Base-by-base conservation (phyloP, 2,888 invertebrate genomes). In the Lithophane ornitopus region DNA sequence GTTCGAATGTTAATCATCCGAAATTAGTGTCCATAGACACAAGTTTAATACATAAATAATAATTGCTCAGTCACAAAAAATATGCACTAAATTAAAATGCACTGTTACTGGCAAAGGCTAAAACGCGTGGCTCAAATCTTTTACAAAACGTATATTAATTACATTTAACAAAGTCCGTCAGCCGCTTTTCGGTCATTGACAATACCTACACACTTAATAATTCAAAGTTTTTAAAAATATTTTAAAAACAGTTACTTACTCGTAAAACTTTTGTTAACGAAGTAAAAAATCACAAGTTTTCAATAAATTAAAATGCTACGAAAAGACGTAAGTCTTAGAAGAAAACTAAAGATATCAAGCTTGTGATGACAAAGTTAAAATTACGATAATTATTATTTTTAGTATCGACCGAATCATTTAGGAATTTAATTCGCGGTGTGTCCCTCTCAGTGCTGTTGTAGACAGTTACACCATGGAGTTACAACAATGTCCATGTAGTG, bases 51-150 rank as follows among this genome's bases (percentile, higher is more conserved):
- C 77, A 87, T 77, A 85, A 85, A 85, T 85, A 84, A 82, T 78
- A 88, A 87, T 89, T 89, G 89, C 88, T 93, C 92, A 92, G 91
- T 93, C 91, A 91, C 90, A 92, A 90, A 89, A 89, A 87, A 89
- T 90, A 92, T 90, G 92, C 91, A 91, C 90, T 90, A 92, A 90
- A 91, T 81, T 84, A 92, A 95, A 96, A 96, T 96, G 95, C 96
- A 95, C 93, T 89, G 91, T 92, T 94, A 95, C 96, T 95, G 95
- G 95, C 95, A 93, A 94, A 92, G 84, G 91, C 88, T 90, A 86
- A 87, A 87, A 83, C 83, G 77, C 76, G 85, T 83, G 78, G 83
- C 85, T 84, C 78, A 85, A 85, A 81, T 86, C 85, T 84, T 86
- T 84, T 87, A 87, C 80, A 87, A 84, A 86, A 85, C 68, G 74